Evolutionary conservation across 2,888 invertebrate genomes (phyloP).

Genomic region (Heliconius aoede): DNA sequence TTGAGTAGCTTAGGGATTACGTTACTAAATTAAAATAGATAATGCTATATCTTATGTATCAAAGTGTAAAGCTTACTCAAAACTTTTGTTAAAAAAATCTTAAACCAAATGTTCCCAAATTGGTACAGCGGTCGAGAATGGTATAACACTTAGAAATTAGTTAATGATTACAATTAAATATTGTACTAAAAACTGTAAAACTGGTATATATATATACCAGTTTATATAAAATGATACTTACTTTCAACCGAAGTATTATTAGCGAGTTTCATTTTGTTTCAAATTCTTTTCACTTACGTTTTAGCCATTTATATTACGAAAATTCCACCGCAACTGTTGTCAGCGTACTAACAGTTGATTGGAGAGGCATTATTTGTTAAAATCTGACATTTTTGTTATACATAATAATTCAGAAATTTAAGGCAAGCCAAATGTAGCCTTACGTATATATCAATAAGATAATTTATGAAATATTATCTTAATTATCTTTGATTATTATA

Average conservation of each 20-base stretch:
- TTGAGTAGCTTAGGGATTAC: no score
- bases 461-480: neutral
- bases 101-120: no score
- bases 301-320: neutral
- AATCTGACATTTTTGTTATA: neutral
- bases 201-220: no score
- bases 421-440: neutral
- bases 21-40: no score
- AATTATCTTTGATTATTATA: neutral
- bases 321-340: neutral
- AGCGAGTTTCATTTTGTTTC: conserved; percentile 8
- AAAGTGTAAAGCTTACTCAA: no score
- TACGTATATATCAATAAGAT: neutral
- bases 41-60: no score
- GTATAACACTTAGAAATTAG: no score
- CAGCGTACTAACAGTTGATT: neutral
- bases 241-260: neutral
- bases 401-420: neutral
- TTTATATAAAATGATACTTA: neutral
- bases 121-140: no score
- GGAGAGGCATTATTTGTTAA: neutral
- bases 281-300: neutral
- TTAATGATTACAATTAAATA: no score
- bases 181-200: neutral
- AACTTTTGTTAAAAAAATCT: no score